Evolutionary conservation across 37 sponge, comb jelly and placozoan genomes (phyloP), one percentile per base, ranked within the genome.

Genomic region (Petrosia ficiformis): DNA sequence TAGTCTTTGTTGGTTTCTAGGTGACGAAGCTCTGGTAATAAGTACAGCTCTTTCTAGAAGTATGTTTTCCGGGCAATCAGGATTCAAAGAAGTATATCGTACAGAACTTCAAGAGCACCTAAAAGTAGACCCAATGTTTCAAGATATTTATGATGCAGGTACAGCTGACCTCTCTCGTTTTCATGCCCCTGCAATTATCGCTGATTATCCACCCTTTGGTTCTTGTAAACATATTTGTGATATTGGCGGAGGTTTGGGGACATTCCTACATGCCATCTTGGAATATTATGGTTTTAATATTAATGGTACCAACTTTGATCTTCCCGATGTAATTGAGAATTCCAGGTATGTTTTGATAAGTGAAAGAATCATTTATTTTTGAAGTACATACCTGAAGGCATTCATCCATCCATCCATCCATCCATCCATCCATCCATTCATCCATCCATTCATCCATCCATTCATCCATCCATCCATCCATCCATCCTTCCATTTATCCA

Each of bases 221-320:
- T 84, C 91, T 16, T 90, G 91, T 63, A 77, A 84, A 39, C 91
- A 90, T 69, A 85, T 90, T 41, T 90, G 91, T 68, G 91, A 90
- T 67, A 82, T 90, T 22, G 91, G 91, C 6, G 91, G 91, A n/a
- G 91, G 91, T 25, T 65, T 90, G 39, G 91, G 91, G 44, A 71
- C 86, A 0, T 90, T 90, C 67, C 70, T 90, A 0, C 36, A 81
- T 44, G 68, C 67, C 26, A 42, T 90, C 1, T 75, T 90, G 38
- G 57, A 76, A 28, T 78, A 90, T 40, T 90, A 90, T 59, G 38
- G 43, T 11, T 82, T 70, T 38, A 77, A 57, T 14, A 90, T 90
- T 59, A 73, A 85, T 39, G 91, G 91, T 10, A 85, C 86, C 4
- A 72, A 82, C 71, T 84, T 90, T 85, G 91, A 90, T 64, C 91